Evolutionary conservation across 2,113 vertebrate species (phyloP), one percentile per base, ranked within the genome.

Genomic region (Campylomormyrus numenius): DNA sequence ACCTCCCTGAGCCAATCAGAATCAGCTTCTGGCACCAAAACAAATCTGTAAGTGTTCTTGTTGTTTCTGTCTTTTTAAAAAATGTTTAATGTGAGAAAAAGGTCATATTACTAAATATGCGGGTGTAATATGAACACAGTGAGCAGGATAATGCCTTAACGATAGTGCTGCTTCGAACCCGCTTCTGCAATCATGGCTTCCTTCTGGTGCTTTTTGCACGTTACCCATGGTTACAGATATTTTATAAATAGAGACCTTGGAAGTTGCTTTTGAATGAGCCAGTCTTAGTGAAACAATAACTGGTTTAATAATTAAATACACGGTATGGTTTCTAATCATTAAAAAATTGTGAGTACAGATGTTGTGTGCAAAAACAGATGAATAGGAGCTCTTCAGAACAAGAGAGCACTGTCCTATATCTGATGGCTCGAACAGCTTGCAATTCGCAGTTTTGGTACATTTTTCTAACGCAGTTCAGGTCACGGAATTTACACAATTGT

Each of bases 1-100:
- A 94, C 90, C 92, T 96, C 21, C 0, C 88, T 1, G 93, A 95
- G 66, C 94, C 94, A 17, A 89, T 96, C 56, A 94, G 0, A 90
- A 95, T 96, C 19, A 77, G 0, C 56, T 96, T 96, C 88, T 86
- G 92, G 53, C 95, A 96, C 15, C 19, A 88, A 1, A 39, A 42
- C 86, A 52, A 94, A 89, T 84, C 91, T 46, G 95, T 96, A 92
- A 91, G 94, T 94, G 45, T 92, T 31, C 39, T 3, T 52, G 45
- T 77, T 35, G 3, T 39, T 77, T 39, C 31, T 77, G 27, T 77
- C 4, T 77, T 35, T 77, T 17, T 0, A n/a, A 24, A 24, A 21
- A 35, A 39, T 35, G 5, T 39, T 77, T 77, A 66, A 27, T 66
- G 9, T 31, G n/a, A 1, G 62, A 62, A 62, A 62, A 24, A 9